Conservation (phyloP, 2,888 invertebrate genomes). For the Chelonus formosanus region DNA sequence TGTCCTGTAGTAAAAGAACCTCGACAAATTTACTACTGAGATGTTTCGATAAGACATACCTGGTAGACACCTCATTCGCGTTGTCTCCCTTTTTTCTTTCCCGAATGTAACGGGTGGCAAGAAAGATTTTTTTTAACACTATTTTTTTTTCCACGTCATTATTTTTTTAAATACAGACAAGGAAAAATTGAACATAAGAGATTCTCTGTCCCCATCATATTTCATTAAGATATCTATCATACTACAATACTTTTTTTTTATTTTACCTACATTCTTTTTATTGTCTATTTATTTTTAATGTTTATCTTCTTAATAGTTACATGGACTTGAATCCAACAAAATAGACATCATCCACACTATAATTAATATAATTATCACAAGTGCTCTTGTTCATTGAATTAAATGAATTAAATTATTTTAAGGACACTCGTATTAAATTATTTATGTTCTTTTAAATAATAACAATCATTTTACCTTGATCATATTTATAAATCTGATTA, state of each 20-base stretch:
- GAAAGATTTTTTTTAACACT: conserved; percentile 34
- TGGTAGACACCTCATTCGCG: conserved; percentile 63
- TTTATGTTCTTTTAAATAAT: no score
- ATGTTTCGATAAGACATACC: conserved; percentile 62
- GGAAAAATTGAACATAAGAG: neutral
- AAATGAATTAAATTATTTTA: no score
- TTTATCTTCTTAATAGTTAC: no score
- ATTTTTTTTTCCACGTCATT: conserved; percentile 26
- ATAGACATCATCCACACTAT: no score
- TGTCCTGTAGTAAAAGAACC: conserved; percentile 48
- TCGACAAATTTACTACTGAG: conserved; percentile 61
- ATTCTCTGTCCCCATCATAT: no score
- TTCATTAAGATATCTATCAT: conserved; percentile 1
- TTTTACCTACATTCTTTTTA: neutral
- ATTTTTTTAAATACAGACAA: conserved; percentile 5
- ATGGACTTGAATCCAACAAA: no score
- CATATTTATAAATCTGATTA: neutral
- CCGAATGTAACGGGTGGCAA: conserved; percentile 49
- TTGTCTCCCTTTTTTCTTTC: conserved; percentile 49
- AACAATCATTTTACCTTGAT: conserved; percentile 28
- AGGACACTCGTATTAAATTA: no score
- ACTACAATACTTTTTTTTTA: conserved; percentile 17
- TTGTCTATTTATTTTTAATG: conserved; percentile 22
- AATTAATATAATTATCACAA: no score
- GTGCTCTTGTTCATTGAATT: no score